These are phyloP conservation scores for Augochlora pura DNA, from an alignment of 1,140 invertebrate species.

Conservation along the genomic window DNA sequence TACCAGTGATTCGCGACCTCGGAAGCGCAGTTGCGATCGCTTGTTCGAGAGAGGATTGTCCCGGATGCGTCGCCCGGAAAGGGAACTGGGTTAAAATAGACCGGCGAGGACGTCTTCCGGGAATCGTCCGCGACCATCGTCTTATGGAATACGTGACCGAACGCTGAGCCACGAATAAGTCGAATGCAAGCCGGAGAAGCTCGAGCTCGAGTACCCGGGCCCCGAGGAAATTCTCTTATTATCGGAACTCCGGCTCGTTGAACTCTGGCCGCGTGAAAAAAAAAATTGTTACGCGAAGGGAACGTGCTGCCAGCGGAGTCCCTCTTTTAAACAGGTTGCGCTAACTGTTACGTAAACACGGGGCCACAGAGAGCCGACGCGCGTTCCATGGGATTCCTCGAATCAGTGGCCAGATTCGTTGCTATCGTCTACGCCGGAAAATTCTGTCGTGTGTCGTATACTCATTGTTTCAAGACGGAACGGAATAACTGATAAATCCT, in stretches of 20 bases:
- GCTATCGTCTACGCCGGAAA: too few relatives aligned
- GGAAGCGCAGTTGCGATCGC: not conserved
- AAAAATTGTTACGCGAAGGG: constrained; percentile 17
- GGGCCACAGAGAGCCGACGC: too few relatives aligned
- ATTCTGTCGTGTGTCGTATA: too few relatives aligned
- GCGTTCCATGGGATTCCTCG: too few relatives aligned
- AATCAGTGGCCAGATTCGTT: too few relatives aligned
- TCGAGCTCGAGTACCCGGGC: not conserved
- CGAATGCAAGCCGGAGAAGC: not conserved
- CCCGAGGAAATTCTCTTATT: constrained; percentile 13
- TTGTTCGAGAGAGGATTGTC: too few relatives aligned
- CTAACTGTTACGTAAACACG: too few relatives aligned
- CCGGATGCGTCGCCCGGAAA: not conserved
- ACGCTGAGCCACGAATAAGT: not conserved
- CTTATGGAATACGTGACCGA: constrained; percentile 12
- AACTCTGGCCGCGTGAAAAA: not conserved
- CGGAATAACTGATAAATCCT: too few relatives aligned
- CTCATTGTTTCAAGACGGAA: too few relatives aligned
- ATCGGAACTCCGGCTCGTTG: constrained; percentile 7
- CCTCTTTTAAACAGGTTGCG: not conserved
- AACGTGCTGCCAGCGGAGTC: not conserved
- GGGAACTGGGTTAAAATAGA: constrained; percentile 26
- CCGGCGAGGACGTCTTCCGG: not conserved
- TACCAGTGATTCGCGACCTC: too few relatives aligned
- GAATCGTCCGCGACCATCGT: not conserved